These are phyloP conservation scores for Macrostomum lignano DNA, from an alignment of 1,140 invertebrate genomes.

Conservation along the genomic window DNA sequence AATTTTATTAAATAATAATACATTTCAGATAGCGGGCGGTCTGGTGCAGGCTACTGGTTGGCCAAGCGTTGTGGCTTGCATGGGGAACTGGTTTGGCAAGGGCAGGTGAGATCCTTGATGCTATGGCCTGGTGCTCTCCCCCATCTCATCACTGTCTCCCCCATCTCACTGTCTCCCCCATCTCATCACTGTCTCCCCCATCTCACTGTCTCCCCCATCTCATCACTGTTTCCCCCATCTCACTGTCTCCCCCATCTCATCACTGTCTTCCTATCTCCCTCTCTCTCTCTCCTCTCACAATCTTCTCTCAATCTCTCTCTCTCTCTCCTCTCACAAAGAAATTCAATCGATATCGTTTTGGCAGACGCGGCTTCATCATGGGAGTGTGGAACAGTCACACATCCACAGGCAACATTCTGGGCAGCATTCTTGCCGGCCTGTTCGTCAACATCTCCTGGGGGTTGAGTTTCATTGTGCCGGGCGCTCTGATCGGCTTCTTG, in stretches of 20 bases:
- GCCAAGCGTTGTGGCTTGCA: constrained; percentile 65
- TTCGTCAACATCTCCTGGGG: constrained; percentile 57
- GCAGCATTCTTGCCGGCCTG: constrained; percentile 43
- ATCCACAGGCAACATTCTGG: constrained; percentile 73
- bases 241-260: too few species aligned
- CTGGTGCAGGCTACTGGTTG: constrained; percentile 63
- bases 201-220: too few species aligned
- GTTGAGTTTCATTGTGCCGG: constrained; percentile 59
- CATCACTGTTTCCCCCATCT: too few species aligned
- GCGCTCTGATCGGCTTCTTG: constrained; percentile 13
- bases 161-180: too few species aligned
- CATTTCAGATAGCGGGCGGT: constrained; percentile 41
- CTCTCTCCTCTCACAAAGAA: too few species aligned
- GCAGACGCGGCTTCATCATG: constrained; percentile 52
- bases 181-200: too few species aligned
- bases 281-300: not conserved
- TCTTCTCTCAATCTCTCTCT: too few species aligned
- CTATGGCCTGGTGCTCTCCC: too few species aligned
- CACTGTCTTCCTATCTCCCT: not conserved
- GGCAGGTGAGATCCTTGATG: constrained; percentile 37
- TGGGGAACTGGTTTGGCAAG: constrained; percentile 83
- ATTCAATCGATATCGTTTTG: too few species aligned
- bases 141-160: too few species aligned
- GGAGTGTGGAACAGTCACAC: constrained; percentile 84
- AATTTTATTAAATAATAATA: constrained; percentile 7